Base-by-base conservation (phyloP, 2,888 invertebrate species). In the Salpingus planirostris region DNA sequence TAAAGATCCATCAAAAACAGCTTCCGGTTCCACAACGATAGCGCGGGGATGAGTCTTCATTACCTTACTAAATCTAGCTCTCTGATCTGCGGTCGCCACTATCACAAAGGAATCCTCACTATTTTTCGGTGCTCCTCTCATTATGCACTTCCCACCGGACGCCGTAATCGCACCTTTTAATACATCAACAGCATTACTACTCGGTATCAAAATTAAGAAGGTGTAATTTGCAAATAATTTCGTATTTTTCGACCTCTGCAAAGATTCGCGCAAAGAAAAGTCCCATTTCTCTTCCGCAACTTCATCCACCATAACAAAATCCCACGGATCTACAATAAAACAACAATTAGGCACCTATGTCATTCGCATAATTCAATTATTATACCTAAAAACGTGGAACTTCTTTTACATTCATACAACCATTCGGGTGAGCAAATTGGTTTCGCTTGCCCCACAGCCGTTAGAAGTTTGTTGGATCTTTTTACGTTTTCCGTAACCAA, bases 391-490 rank as follows among this genome's bases (percentile, higher is more conserved):
- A 64, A 64, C 29, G 43, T 38, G 11, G 50, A 49, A 4, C 49
- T 45, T 33, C 57, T 54, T 32, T 57, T 58, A 11, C 57, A 59
- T 13, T 52, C 55, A 2, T 44, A 31, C 6, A 65, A 42, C 64
- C 64, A 65, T 11, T 47, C 34, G 14, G 59, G 54, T 0, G 59
- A 53, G 42, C 78, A 76, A 21, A 79, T 71, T 1, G 78, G 77
- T 51, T 68, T 66, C 24, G 73, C 74, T 23, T 70, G 65, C 1
- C 74, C 76, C 27, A 78, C 64, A 0, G 75, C 76, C 13, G 71
- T 66, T 11, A 78, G 55, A 42, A 77, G 52, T 57, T 78, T 78
- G 48, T 69, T 70, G 0, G 78, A 74, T 2, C 78, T 63, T 53
- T 67, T 70, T 3, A 76, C 64, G 24, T 64, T 61, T 43, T 67